Conservation (phyloP, 2,797 vertebrate genomes). For the Sebastes miniatus region DNA sequence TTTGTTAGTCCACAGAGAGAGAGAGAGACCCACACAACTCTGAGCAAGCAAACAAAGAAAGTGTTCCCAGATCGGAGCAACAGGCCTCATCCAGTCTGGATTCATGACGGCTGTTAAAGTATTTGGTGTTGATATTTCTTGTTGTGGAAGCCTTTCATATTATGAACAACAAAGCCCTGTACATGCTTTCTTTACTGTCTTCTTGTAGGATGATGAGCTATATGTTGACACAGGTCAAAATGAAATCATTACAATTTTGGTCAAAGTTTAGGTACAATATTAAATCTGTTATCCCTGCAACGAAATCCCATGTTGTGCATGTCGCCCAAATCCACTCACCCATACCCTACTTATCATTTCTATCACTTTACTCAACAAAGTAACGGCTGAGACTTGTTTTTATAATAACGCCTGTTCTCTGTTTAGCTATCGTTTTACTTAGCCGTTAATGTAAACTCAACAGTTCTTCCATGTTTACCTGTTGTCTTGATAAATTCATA, state of each 20-base stretch:
- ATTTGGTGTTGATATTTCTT: not conserved
- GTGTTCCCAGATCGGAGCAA: conserved; percentile 40
- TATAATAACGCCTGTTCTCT: not conserved
- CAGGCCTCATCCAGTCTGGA: not conserved
- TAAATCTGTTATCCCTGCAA: not conserved
- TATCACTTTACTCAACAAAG: not conserved
- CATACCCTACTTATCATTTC: not conserved
- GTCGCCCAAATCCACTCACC: not conserved
- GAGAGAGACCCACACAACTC: conserved; percentile 2
- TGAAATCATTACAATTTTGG: not conserved
- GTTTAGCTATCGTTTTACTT: not conserved
- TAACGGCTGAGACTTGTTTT: not conserved
- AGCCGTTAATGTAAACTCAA: not conserved
- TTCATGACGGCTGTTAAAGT: not conserved
- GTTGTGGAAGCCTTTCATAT: not conserved
- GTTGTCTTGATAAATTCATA: not conserved
- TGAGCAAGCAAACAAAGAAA: conserved; percentile 31
- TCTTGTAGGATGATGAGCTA: not conserved
- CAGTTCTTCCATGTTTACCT: not conserved
- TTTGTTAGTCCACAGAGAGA: conserved; percentile 39
- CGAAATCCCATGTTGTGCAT: not conserved
- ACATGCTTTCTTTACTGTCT: not conserved
- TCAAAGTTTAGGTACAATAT: not conserved
- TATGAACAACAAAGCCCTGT: not conserved
- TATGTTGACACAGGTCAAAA: not conserved